A percentile compares a stretch with the other conserved stretches of the same genome.
phyloP scores from a whole-genome alignment of 2,113 vertebrate species.

The human (Homo sapiens) region GRCh38 chr4:27449501-27450000 shows the following conservation, averaged over 20 bases:
- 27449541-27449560: conserved; percentile 53
- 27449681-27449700: neutral
- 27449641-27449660: neutral
- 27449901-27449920: neutral
- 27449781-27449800: neutral
- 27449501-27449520: conserved; percentile 6
- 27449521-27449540: conserved; percentile 62
- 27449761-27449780: neutral
- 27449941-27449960: neutral
- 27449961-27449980: neutral
- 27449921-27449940: neutral
- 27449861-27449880: neutral
- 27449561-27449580: conserved; percentile 49
- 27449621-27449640: conserved; percentile 55
- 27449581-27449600: conserved; percentile 2
- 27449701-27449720: neutral
- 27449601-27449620: conserved; percentile 55
- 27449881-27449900: neutral
- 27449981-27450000: neutral
- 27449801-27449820: neutral
- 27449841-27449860: neutral
- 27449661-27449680: neutral
- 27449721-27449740: neutral
- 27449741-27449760: neutral
- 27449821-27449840: neutral